Evolutionary conservation across 2,888 invertebrate species (phyloP), one percentile per base, ranked within the genome.

Genomic region (Mimumesa dahlbomi): DNA sequence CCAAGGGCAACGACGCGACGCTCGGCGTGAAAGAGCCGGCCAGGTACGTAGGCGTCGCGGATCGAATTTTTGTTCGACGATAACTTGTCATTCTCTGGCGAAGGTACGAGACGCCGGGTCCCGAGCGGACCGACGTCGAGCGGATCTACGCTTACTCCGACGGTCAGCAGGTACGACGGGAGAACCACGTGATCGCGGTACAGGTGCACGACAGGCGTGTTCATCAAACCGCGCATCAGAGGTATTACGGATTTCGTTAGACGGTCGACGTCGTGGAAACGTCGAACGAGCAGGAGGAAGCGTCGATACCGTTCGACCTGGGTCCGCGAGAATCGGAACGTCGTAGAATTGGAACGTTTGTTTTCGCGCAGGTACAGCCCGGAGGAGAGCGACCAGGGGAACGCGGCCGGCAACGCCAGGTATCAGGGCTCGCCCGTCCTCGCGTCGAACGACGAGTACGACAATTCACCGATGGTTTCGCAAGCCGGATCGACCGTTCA

Each of bases 401-500:
- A 22, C 1, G 22, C 21, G 0, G 45, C 31, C 31, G 76, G 57
- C n/a, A n/a, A 16, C 6, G 36, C 21, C 0, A 21, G 46, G 7
- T 54, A 81, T 4, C 69, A 63, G 6, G 18, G 65, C 1, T 75
- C 67, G n/a, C 80, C 63, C 53, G 68, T 77, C 0, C 65, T 82
- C 9, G 76, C 81, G 0, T 65, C 84, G 0, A 70, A 76, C 5
- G 88, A 87, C 6, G 87, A 87, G 0, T 87, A 86, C 66, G 87
- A 85, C 11, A 18, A 73, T 0, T 79, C 84, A 1, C 73, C 87
- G 11, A 82, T 89, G 62, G 84, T 85, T 2, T 91, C 91, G 67
- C 90, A 80, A 79, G 84, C 91, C 45, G 90, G 89, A 2, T 64
- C 63, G 0, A 67, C 73, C 87, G 76, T 91, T 82, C 79, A 92